Evolutionary conservation across 2,797 vertebrate genomes (phyloP).

Genomic region (Muraenolepis orangiensis): DNA sequence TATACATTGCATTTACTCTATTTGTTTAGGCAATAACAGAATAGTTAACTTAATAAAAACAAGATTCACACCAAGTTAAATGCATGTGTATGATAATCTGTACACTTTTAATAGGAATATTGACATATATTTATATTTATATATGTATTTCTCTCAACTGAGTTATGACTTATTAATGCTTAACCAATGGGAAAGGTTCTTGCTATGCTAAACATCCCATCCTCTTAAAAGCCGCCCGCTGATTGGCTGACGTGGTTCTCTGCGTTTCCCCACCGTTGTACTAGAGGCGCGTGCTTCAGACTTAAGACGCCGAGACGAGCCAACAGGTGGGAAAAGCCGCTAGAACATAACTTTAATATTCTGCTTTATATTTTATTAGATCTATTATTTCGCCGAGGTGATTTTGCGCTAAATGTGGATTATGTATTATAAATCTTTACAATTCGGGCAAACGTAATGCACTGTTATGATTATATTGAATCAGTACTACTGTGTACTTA

Average conservation of each 20-base stretch:
- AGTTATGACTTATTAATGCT: not conserved
- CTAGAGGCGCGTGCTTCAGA: constrained; percentile 24
- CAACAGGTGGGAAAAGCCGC: constrained; percentile 35
- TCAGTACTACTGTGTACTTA: not conserved
- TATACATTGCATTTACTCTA: not conserved
- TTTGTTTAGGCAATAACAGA: not conserved
- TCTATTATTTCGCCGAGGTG: not conserved
- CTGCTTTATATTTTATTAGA: not conserved
- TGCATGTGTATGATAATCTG: not conserved
- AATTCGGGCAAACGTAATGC: not conserved
- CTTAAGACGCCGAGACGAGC: constrained; percentile 5
- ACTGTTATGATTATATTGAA: not conserved
- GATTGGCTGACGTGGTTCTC: not conserved
- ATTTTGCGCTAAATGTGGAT: not conserved
- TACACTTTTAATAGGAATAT: not conserved
- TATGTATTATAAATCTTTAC: not conserved
- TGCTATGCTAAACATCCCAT: not conserved
- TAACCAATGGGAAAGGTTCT: not conserved
- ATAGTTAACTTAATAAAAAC: not conserved
- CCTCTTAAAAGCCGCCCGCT: not conserved
- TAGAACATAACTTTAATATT: not conserved
- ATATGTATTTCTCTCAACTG: too few relatives aligned
- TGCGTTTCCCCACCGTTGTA: not conserved
- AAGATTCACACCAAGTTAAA: not conserved
- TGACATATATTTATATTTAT: too few relatives aligned